A percentile compares a stretch with the other conserved stretches of the same genome.
These are phyloP conservation scores for Platichthys stellatus DNA, from an alignment of 2,113 vertebrate genomes.

Conservation along the genomic window DNA sequence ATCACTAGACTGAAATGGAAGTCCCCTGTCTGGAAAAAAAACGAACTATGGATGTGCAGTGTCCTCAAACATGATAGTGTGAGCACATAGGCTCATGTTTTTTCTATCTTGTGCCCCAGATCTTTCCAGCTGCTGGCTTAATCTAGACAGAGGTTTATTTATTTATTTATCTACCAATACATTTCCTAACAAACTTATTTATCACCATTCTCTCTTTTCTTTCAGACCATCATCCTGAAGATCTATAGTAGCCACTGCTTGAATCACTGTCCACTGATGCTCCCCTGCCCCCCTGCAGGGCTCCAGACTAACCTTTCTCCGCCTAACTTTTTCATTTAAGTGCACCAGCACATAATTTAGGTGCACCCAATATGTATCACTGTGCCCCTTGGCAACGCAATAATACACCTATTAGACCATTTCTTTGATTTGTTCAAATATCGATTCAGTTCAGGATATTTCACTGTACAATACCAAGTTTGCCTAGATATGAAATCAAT, in stretches of 20 bases:
- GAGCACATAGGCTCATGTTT: background rate
- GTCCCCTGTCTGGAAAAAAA: too few relatives aligned
- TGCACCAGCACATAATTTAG: too few relatives aligned
- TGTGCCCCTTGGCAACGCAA: too few relatives aligned
- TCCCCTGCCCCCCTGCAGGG: constrained; percentile 15
- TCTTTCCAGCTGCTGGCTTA: constrained; percentile 20
- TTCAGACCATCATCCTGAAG: constrained; percentile 65
- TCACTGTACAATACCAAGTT: too few relatives aligned
- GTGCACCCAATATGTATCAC: too few relatives aligned
- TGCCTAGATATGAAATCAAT: too few relatives aligned
- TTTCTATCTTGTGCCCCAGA: constrained; percentile 17
- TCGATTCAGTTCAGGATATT: too few relatives aligned
- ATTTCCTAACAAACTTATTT: background rate
- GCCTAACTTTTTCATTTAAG: too few relatives aligned
- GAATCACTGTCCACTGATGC: constrained; percentile 35
- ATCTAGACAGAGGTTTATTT: constrained; percentile 10
- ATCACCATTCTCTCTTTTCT: constrained; percentile 31
- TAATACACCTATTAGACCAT: too few relatives aligned
- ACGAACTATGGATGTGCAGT: too few relatives aligned
- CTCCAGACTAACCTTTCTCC: too few relatives aligned
- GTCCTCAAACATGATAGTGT: background rate
- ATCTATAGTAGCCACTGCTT: constrained; percentile 65
- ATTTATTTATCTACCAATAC: background rate
- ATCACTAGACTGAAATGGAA: background rate
- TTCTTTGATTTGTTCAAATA: too few relatives aligned